Evolutionary conservation across 2,888 invertebrate species (phyloP), one percentile per base, ranked within the genome.

Genomic region (Neoitamus cyanurus): DNA sequence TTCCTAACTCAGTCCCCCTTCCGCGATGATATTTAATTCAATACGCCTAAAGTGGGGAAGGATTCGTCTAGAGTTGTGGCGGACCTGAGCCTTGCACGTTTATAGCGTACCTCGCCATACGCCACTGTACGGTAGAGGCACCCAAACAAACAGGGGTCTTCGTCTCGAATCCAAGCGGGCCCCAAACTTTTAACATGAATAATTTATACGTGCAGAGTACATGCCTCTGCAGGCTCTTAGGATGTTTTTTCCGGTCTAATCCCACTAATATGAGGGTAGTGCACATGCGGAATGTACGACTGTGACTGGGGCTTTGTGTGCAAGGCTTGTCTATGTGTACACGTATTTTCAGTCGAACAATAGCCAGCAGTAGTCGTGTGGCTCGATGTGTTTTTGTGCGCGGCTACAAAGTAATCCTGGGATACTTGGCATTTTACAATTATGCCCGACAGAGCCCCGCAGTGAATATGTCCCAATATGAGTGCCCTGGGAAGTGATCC

Each of bases 71-170:
- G 30, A n/a, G 46, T 4, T 77, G 46, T 34, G 30, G 42, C 28
- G 34, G 46, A 77, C 30, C 75, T 31, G 31, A 37, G 25, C 42
- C 30, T 34, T 31, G 37, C 75, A 28, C 36, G 42, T 75, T 75
- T 42, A 9, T 42, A 20, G 37, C 42, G 9, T 58, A 25, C 58
- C 7, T n/a, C 20, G 58, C 58, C 58, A 58, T 58, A 58, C 20
- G 15, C 20, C 25, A 46, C 30, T 13, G n/a, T n/a, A n/a, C 6
- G 20, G 13, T 20, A 30, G 28, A 77, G 46, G 28, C 77, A 77
- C 37, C 77, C 77, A 77, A 77, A 77, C 77, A 42, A 77, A 77
- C 28, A 25, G 42, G 48, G 77, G 46, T 77, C 46, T 77, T 77
- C 77, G 77, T 77, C 77, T 77, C 25, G 37, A 77, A 46, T 77